Evolutionary conservation across 2,888 invertebrate species (phyloP).

Genomic region (Ormyrus rosae): DNA sequence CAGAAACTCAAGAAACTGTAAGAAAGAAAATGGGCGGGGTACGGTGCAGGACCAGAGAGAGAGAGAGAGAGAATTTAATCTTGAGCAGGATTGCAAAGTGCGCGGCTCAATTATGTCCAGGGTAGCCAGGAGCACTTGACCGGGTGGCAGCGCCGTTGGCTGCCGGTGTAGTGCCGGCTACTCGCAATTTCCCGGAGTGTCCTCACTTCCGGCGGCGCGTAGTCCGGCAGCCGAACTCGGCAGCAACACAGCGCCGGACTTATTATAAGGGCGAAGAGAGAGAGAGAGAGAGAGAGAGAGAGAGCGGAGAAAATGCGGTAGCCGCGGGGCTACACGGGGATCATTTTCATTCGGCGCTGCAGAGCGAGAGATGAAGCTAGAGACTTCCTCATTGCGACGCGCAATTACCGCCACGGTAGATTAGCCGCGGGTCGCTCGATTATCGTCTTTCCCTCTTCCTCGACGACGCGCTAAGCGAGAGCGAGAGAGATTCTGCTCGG

Average conservation of each 20-base stretch:
- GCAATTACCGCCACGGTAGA: slow-evolving; percentile 60
- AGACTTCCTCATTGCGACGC: slow-evolving; percentile 59
- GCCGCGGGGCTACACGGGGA: slow-evolving; percentile 44
- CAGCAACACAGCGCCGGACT: slow-evolving; percentile 10
- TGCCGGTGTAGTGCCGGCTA: too few species aligned
- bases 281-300: background rate
- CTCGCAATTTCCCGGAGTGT: slow-evolving; percentile 55
- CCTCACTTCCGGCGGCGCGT: slow-evolving; percentile 39
- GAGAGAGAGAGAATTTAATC: slow-evolving; percentile 53
- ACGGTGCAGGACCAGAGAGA: background rate
- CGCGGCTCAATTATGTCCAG: slow-evolving; percentile 56
- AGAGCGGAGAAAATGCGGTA: background rate
- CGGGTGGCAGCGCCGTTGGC: background rate
- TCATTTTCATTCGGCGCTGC: slow-evolving; percentile 61
- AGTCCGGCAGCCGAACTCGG: slow-evolving; percentile 17
- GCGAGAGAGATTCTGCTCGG: background rate
- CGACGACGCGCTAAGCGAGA: slow-evolving; percentile 37
- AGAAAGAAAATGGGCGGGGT: too few species aligned
- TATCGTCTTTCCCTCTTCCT: slow-evolving; percentile 30
- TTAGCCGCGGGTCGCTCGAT: slow-evolving; percentile 51
- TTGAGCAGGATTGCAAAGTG: slow-evolving; percentile 56
- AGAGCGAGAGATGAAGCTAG: background rate
- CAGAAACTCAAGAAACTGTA: slow-evolving; percentile 39
- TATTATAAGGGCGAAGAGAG: slow-evolving; percentile 39
- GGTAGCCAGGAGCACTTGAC: slow-evolving; percentile 2